These are phyloP conservation scores for Calephelis nemesis DNA, from an alignment of 1,140 invertebrate species.

Conservation along the genomic window DNA sequence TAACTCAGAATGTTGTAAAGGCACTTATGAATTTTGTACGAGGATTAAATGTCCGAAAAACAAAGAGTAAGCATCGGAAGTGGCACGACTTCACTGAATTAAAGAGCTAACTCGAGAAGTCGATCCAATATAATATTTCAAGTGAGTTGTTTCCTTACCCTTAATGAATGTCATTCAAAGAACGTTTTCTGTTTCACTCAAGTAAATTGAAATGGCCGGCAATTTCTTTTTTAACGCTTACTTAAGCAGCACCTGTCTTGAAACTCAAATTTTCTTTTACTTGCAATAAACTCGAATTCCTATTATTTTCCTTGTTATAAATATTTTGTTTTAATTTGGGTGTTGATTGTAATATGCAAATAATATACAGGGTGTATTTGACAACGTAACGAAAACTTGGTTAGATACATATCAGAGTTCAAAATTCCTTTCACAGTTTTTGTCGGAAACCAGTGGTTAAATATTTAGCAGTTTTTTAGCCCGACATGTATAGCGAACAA, in stretches of 20 bases:
- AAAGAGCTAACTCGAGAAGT: slow-evolving; percentile 7
- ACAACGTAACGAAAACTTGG: too few species aligned
- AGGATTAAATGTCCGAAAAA: slow-evolving; percentile 1
- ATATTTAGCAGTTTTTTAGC: too few species aligned
- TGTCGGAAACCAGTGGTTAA: too few species aligned
- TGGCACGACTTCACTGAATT: slow-evolving; percentile 15
- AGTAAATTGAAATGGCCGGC: slow-evolving; percentile 27
- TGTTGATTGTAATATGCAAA: not conserved
- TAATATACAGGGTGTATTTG: too few species aligned
- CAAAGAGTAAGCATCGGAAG: slow-evolving; percentile 10
- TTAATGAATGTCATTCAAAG: slow-evolving; percentile 31
- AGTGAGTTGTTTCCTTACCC: slow-evolving; percentile 28
- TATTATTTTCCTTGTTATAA: slow-evolving; percentile 12
- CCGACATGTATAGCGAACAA: too few species aligned
- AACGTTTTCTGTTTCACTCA: slow-evolving; percentile 28
- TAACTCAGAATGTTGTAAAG: too few species aligned
- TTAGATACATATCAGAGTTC: too few species aligned
- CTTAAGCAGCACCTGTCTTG: slow-evolving; percentile 21
- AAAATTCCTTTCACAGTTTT: too few species aligned
- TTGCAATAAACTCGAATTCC: slow-evolving; percentile 1
- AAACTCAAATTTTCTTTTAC: slow-evolving; percentile 16
- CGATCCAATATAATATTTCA: slow-evolving; percentile 24
- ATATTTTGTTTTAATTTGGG: not conserved
- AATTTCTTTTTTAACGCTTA: slow-evolving; percentile 26
- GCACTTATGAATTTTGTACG: too few species aligned